Evolutionary conservation across 2,888 invertebrate species (phyloP), one percentile per base, ranked within the genome.

Genomic region (Eubasilissa splendida): DNA sequence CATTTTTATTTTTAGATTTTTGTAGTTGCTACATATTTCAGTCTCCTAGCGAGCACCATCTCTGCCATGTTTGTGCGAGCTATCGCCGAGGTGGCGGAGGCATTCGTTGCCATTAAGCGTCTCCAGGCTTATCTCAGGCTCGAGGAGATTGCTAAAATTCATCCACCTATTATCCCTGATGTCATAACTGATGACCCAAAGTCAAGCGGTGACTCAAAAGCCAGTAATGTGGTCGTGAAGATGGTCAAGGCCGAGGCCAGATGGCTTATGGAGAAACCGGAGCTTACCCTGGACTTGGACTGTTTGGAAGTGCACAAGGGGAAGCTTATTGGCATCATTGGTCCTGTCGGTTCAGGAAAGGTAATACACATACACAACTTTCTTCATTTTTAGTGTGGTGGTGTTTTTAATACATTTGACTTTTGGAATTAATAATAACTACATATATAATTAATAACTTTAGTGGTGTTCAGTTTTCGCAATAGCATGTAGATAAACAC

Each of bases 271-370:
- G 89, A 89, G 83, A 89, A 90, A 22, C 87, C 88, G 50, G 42
- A 42, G 42, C 87, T 87, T 54, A 92, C 92, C 0, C 87, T 93
- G 9, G 90, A 91, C 56, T 88, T 90, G 53, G 84, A 93, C n/a
- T 91, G 91, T 11, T 84, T 93, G 63, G 87, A 91, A 7, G 86
- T 93, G 9, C 89, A 90, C 31, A 90, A 87, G 84, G 93, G 93
- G 66, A 42, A 92, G 85, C 87, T 94, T 11, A 91, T 95, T 81
- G 94, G 94, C 10, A 91, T 96, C 56, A 93, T 96, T 74, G 96
- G 96, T 9, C 91, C 94, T 76, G 95, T 96, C 0, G 96, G 95
- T 8, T 90, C 93, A 54, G 96, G 95, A 73, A 96, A 95, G 91
- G 92, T 91, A 80, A 66, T 22, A 42, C 0, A 42, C 7, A 42